Percentiles rank a stretch among this genome's conserved stretches.
phyloP scores from a whole-genome alignment of 2,888 invertebrate genomes.

The Drosophila planitibia region DNA sequence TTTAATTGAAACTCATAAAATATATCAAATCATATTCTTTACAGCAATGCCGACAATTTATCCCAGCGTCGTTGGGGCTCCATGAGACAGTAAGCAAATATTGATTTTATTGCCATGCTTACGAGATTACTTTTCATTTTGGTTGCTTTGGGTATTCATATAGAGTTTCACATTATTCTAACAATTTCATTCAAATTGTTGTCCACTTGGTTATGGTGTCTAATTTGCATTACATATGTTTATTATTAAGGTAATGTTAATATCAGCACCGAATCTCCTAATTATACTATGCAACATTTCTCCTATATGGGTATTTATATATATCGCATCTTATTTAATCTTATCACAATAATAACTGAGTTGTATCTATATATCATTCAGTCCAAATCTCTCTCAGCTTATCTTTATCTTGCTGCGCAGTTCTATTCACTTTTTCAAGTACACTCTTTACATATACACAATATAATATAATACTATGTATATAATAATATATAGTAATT shows the following conservation, averaged over 20 bases:
- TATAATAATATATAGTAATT: constrained; percentile 7
- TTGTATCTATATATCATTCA: not conserved
- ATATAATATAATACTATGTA: not conserved
- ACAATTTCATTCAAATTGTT: constrained; percentile 33
- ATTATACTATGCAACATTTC: not conserved
- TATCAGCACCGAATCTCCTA: constrained; percentile 2
- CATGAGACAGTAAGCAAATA: constrained; percentile 87
- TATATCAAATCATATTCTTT: constrained; percentile 75
- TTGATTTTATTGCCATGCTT: constrained; percentile 23
- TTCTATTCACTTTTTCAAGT: constrained; percentile 21
- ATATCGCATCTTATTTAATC: not conserved
- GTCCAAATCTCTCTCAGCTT: constrained; percentile 7
- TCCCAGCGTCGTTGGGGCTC: constrained; percentile 89
- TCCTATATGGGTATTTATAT: not conserved
- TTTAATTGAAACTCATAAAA: constrained; percentile 5
- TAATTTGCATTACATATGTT: constrained; percentile 16
- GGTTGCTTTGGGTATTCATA: constrained; percentile 42
- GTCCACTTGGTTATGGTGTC: constrained; percentile 54
- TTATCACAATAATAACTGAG: not conserved
- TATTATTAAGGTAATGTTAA: constrained; percentile 18
- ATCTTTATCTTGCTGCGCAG: constrained; percentile 10
- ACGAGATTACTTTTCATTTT: constrained; percentile 12
- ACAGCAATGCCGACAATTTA: constrained; percentile 87
- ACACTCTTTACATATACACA: constrained; percentile 16
- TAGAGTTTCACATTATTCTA: constrained; percentile 22